Evolutionary conservation across 2,113 vertebrate genomes (phyloP).

Genomic region (Piaya cayana): DNA sequence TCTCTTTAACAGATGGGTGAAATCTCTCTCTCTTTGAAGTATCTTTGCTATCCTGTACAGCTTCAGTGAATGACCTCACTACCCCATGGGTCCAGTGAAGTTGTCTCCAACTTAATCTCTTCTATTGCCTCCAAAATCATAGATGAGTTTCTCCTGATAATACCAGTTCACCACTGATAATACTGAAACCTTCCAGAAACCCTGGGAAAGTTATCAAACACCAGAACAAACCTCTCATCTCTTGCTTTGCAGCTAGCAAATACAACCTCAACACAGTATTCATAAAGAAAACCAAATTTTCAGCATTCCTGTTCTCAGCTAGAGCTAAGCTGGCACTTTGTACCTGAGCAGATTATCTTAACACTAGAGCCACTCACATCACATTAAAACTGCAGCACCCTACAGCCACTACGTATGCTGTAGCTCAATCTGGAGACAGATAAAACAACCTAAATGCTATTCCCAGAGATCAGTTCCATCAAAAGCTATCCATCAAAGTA

Average conservation of each 20-base stretch:
- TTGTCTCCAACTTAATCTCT: background rate
- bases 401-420: background rate
- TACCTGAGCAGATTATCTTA: background rate
- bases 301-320: background rate
- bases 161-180: background rate
- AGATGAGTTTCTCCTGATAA: background rate
- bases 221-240: background rate
- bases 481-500: background rate
- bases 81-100: background rate
- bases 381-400: background rate
- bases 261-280: background rate
- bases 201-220: background rate
- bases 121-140: background rate
- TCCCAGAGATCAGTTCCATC: background rate
- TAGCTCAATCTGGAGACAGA: background rate
- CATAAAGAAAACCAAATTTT: background rate
- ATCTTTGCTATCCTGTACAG: background rate
- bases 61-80: background rate
- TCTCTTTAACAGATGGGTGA: background rate
- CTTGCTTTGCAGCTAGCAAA: background rate
- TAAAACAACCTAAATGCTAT: background rate
- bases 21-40: background rate
- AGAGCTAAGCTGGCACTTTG: background rate
- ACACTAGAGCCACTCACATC: background rate
- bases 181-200: background rate